These are phyloP conservation scores for Globodera rostochiensis DNA, from an alignment of 1,140 invertebrate species.

Conservation along the genomic window DNA sequence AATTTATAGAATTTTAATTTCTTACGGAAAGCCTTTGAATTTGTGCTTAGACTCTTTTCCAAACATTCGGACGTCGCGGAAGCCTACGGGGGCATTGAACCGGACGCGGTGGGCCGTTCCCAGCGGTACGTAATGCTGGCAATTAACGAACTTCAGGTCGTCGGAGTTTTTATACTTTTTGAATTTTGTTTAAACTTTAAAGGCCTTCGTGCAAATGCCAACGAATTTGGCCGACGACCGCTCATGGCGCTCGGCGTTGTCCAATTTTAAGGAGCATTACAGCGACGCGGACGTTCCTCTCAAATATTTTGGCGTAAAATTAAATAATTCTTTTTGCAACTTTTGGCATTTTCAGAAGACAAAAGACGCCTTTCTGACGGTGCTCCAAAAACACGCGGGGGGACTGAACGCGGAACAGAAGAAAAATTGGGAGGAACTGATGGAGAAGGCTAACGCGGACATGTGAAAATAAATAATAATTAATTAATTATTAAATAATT, in stretches of 20 bases:
- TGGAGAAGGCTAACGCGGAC: slow-evolving; percentile 34
- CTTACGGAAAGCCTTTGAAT: too few relatives aligned
- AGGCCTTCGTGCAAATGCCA: slow-evolving; percentile 53
- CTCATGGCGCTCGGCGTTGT: slow-evolving; percentile 51
- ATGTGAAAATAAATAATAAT: not conserved
- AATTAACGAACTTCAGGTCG: slow-evolving; percentile 32
- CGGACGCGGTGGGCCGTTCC: slow-evolving; percentile 42
- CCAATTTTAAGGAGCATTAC: slow-evolving; percentile 59
- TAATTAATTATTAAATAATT: not conserved
- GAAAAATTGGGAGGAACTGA: slow-evolving; percentile 57
- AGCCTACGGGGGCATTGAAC: slow-evolving; percentile 55
- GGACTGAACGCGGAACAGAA: slow-evolving; percentile 56
- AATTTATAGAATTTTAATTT: too few relatives aligned
- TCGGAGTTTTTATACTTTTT: not conserved
- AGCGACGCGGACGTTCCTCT: slow-evolving; percentile 50
- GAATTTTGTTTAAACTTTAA: slow-evolving; percentile 25
- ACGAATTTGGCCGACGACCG: slow-evolving; percentile 46
- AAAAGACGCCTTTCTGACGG: slow-evolving; percentile 52
- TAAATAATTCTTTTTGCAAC: slow-evolving; percentile 3
- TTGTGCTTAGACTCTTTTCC: slow-evolving; percentile 44
- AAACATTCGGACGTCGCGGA: slow-evolving; percentile 53
- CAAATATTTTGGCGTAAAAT: slow-evolving; percentile 52
- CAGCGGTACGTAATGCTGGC: slow-evolving; percentile 57
- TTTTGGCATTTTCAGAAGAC: slow-evolving; percentile 50
- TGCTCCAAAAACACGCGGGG: slow-evolving; percentile 55